phyloP scores from a whole-genome alignment of 23 tunicate species.

The Botrylloides violaceus region DNA sequence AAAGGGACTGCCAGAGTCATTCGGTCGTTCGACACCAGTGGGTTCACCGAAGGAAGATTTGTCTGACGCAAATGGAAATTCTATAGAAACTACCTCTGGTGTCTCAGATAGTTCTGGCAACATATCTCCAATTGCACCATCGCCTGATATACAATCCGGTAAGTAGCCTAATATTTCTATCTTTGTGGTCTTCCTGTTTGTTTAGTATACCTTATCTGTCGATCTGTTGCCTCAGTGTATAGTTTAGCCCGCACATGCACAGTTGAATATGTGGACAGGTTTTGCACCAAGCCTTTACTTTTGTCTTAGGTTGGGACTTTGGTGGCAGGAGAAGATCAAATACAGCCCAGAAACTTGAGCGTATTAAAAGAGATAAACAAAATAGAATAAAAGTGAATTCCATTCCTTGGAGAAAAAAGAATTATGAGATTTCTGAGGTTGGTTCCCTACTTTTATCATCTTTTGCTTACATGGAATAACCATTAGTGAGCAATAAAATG shows the following conservation, averaged over 20 bases:
- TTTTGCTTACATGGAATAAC: no score
- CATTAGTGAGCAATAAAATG: no score
- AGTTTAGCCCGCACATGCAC: no score
- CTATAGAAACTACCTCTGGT: background rate
- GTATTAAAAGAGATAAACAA: constrained; percentile 71
- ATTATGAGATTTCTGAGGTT: constrained; percentile 8
- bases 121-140: constrained; percentile 47
- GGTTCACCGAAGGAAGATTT: background rate
- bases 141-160: constrained; percentile 71
- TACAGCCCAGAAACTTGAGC: constrained; percentile 89
- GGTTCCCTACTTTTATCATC: background rate
- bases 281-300: no score
- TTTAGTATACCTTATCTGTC: no score
- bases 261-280: no score
- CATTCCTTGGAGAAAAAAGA: constrained; percentile 56
- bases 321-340: constrained; percentile 77
- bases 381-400: constrained; percentile 63
- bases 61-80: background rate
- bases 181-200: background rate
- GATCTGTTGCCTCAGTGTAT: no score
- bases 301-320: constrained; percentile 79
- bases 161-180: background rate
- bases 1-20: constrained; percentile 23
- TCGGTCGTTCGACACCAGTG: constrained; percentile 17
- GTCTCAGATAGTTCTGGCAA: constrained; percentile 9